These are phyloP conservation scores for Cryptus viduatorius DNA, from an alignment of 2,888 invertebrate genomes.

Conservation along the genomic window DNA sequence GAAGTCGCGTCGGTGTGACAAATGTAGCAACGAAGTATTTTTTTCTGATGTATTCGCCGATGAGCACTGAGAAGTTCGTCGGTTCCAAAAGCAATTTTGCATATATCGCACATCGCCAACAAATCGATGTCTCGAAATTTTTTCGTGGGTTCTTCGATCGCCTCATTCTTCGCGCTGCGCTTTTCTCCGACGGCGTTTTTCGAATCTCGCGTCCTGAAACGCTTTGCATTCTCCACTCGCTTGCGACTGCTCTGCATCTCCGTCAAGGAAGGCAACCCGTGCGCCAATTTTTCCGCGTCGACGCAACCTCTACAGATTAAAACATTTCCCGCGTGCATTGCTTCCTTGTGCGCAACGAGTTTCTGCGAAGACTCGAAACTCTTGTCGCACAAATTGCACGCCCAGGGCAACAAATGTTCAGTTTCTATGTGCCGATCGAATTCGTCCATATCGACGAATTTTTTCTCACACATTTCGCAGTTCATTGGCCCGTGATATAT, in stretches of 20 bases:
- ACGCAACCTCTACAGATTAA: constrained; percentile 44
- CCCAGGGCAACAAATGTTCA: constrained; percentile 67
- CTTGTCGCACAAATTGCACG: constrained; percentile 70
- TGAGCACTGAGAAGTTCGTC: constrained; percentile 68
- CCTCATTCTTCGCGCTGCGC: background rate
- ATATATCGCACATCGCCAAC: constrained; percentile 63
- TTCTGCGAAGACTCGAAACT: constrained; percentile 66
- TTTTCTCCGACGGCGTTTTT: background rate
- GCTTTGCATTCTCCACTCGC: background rate
- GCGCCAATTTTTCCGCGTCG: constrained; percentile 12
- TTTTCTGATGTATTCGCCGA: constrained; percentile 69
- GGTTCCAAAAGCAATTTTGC: constrained; percentile 70
- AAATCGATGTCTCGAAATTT: background rate
- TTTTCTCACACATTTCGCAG: constrained; percentile 72
- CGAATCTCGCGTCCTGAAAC: background rate
- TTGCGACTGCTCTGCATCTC: constrained; percentile 1
- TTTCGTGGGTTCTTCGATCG: background rate
- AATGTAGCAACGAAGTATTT: constrained; percentile 66
- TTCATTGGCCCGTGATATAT: constrained; percentile 62
- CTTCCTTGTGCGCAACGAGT: constrained; percentile 68
- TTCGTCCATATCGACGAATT: constrained; percentile 69
- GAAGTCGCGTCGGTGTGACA: constrained; percentile 70
- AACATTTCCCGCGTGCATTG: constrained; percentile 59
- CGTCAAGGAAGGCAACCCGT: background rate
- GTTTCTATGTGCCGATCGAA: constrained; percentile 72